Percentiles rank a stretch among this genome's conserved stretches.
Conservation (phyloP, 1,140 invertebrate species). For the Leptinotarsa texana region DNA sequence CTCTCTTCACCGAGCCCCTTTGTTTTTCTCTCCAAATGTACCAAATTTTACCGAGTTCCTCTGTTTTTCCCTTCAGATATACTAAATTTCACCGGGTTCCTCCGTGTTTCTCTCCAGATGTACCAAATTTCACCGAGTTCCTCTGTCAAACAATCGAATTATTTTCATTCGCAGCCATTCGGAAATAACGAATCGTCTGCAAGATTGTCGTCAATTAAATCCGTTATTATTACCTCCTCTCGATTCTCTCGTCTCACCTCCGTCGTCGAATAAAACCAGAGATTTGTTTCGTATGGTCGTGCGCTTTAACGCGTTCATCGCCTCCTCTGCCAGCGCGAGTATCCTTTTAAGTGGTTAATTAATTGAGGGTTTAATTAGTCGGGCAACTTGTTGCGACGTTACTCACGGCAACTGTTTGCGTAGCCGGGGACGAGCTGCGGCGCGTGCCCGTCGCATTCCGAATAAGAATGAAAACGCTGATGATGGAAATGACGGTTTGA, state of each 20-base stretch:
- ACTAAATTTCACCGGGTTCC: too few species aligned
- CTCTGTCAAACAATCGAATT: too few species aligned
- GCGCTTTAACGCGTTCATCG: constrained; percentile 15
- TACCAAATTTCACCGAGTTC: too few species aligned
- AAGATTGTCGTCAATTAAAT: too few species aligned
- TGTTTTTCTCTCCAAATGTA: too few species aligned
- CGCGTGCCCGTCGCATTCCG: not conserved
- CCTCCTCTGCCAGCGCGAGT: constrained; percentile 10
- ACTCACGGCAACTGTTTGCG: constrained; percentile 1
- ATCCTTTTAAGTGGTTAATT: constrained; percentile 29
- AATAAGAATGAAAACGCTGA: not conserved
- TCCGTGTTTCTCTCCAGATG: too few species aligned
- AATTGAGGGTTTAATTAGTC: constrained; percentile 28
- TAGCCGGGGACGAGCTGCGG: not conserved
- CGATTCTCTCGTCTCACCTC: too few species aligned
- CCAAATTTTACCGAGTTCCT: too few species aligned
- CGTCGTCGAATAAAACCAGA: not conserved
- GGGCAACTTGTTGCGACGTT: constrained; percentile 7
- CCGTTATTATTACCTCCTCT: too few species aligned
- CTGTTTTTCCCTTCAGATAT: fast-evolving
- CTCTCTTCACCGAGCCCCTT: too few species aligned
- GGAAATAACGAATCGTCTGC: too few species aligned
- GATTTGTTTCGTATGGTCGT: constrained; percentile 1
- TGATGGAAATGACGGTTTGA: not conserved
- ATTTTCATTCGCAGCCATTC: too few species aligned